phyloP scores from a whole-genome alignment of 2,888 invertebrate genomes.

The Eilema griseolum region DNA sequence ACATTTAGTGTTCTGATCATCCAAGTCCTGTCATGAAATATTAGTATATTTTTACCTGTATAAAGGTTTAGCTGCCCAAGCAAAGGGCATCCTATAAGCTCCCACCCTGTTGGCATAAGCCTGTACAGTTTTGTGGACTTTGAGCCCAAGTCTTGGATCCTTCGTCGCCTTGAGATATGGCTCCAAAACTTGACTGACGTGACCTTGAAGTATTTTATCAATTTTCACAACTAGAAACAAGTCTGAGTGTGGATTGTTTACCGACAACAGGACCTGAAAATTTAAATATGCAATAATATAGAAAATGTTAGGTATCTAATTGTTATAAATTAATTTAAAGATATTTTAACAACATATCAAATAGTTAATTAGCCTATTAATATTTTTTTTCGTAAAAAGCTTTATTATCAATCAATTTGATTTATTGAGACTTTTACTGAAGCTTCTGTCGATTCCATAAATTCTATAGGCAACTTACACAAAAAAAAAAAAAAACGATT shows the following conservation, averaged over 20 bases:
- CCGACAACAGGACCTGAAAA: constrained; percentile 93
- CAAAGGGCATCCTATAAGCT: constrained; percentile 97
- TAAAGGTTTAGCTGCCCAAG: constrained; percentile 97
- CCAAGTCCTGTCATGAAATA: too few relatives aligned
- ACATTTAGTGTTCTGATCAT: too few relatives aligned
- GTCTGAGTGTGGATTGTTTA: constrained; percentile 96
- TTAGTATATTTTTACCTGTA: constrained; percentile 80
- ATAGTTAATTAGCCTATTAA: too few relatives aligned
- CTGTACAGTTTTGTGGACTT: constrained; percentile 93
- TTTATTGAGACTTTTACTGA: too few relatives aligned
- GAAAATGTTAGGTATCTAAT: too few relatives aligned
- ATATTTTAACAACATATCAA: too few relatives aligned
- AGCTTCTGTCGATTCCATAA: too few relatives aligned
- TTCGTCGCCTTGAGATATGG: constrained; percentile 94
- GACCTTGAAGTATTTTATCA: constrained; percentile 97
- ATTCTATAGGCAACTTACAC: too few relatives aligned
- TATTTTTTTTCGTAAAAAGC: too few relatives aligned
- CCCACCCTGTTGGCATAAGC: constrained; percentile 94
- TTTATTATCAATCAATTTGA: too few relatives aligned
- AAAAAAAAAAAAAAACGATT: too few relatives aligned
- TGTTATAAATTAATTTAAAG: too few relatives aligned
- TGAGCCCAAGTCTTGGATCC: constrained; percentile 92
- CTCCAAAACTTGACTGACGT: constrained; percentile 94
- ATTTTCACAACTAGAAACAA: constrained; percentile 97
- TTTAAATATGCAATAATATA: background rate